Conservation (phyloP, 2,888 invertebrate genomes). For the Drosophila sordidapex region DNA sequence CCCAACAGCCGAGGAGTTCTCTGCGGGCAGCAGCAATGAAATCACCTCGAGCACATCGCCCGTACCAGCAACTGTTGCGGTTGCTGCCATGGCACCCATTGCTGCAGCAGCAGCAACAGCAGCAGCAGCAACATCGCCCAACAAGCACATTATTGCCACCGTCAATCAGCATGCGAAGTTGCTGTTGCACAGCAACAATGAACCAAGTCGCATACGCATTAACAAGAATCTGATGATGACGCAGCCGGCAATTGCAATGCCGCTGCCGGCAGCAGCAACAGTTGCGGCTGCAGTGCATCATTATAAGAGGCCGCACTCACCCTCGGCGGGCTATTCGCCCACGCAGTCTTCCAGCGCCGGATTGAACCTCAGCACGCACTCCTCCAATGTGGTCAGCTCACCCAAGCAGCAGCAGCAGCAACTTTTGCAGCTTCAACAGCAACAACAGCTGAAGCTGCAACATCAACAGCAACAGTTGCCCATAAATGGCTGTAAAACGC, state of each 20-base stretch:
- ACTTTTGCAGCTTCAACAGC: constrained; percentile 41
- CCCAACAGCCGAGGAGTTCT: constrained; percentile 85
- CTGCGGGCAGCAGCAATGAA: constrained; percentile 87
- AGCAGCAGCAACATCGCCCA: constrained; percentile 36
- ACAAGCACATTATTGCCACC: constrained; percentile 81
- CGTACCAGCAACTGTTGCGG: constrained; percentile 77
- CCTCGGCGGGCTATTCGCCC: constrained; percentile 69
- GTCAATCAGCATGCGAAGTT: constrained; percentile 83
- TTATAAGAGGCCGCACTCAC: constrained; percentile 60
- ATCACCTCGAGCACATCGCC: constrained; percentile 89
- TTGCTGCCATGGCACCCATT: constrained; percentile 33
- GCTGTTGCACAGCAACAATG: constrained; percentile 72
- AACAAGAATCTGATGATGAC: constrained; percentile 82
- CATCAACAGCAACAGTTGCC: constrained; percentile 29
- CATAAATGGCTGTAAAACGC: constrained; percentile 34
- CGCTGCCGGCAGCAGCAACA: constrained; percentile 44
- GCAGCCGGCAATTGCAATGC: constrained; percentile 44
- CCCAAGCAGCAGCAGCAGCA: constrained; percentile 47
- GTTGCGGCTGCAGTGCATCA: constrained; percentile 55
- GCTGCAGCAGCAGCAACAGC: constrained; percentile 44
- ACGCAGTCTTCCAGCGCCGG: constrained; percentile 80
- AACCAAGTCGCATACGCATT: constrained; percentile 84
- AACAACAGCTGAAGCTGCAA: constrained; percentile 25
- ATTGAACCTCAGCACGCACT: constrained; percentile 74
- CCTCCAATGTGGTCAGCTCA: constrained; percentile 82